Evolutionary conservation across 2,113 vertebrate species (phyloP), one percentile per base, ranked within the genome.

Genomic region (Etheostoma cragini): DNA sequence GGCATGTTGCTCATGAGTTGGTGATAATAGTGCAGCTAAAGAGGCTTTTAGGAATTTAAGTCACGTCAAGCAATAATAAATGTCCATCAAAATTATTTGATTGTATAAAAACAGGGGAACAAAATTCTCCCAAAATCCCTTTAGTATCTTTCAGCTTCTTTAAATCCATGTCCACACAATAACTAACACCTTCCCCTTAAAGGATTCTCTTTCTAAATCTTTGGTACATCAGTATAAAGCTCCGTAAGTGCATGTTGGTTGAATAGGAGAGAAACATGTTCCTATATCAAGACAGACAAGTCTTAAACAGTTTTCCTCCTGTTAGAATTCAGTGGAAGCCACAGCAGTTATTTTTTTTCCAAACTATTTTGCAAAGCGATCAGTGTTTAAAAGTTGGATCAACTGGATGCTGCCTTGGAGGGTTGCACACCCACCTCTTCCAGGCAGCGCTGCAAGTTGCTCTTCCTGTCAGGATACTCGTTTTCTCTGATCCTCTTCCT

Each of bases 401-500:
- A 46, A 14, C 38, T 5, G 11, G 52, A 49, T 14, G 49, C 26
- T 5, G 26, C 70, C 16, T 65, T 50, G 46, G 19, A 63, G 1
- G 22, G n/a, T 47, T n/a, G 22, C 17, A 30, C 38, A 16, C 79
- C 60, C 35, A 95, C 80, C 88, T 95, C 94, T 22, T 88, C 83
- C 69, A 94, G 64, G 87, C 93, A 95, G 24, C 0, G 12, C 21
- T 76, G 47, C 78, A 95, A 56, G 84, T 86, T 92, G 62, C 42
- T 47, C 0, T 2, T 84, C 53, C 89, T 91, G 24, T 45, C 47
- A 1, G 82, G 85, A 57, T 74, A 2, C 30, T 56, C 72, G n/a
- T 76, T 87, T 49, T 89, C 91, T 50, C 26, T 61, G 1, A 90
- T 89, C 76, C 42, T 94, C 74, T 91, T 93, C 47, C 3, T 82